Base-by-base conservation (phyloP, 2,888 invertebrate species). In the Dicyrtoma fusca region DNA sequence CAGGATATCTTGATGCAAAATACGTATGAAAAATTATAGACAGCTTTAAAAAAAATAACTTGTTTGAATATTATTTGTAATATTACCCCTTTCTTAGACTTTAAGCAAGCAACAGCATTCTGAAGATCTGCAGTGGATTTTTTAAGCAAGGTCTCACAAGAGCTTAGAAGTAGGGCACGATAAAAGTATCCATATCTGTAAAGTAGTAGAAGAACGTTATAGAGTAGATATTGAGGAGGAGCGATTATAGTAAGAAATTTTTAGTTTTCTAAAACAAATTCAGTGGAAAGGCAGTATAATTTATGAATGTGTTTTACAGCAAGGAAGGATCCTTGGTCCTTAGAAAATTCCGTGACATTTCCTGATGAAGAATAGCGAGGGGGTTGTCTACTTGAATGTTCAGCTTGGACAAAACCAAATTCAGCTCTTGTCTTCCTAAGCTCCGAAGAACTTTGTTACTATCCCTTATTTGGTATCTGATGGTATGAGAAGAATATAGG, bases 321-420 rank as follows among this genome's bases (percentile, higher is more conserved):
- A 13, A 19, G 17, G 25, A 13, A 8, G 70, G 64, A 25, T 71
- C 62, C 10, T 57, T 49, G n/a, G 57, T 64, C 14, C 23, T 21
- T 10, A 74, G 53, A n/a, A 74, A 74, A 19, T 65, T 66, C n/a
- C 51, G 21, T 0, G 74, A 63, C 19, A 53, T 65, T 23, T 70
- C 66, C 25, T 74, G 74, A 66, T 59, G 53, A 1, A 74, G 66
- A 61, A 74, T 55, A 23, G 49, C 49, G 6, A 65, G 45, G 8
- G 74, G 74, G 71, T 74, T 74, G 34, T 65, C 62, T 10, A 66
- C 65, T 55, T 64, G 72, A 44, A 74, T 74, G 17, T 74, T 63
- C 8, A 74, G 62, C 19, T 47, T 71, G 10, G 68, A 34, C 10
- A 65, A 17, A 26, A 74, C 55, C 10, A 62, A 25, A 10, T 70